Percentiles rank a stretch among this genome's conserved stretches.
These are phyloP conservation scores for Onthophagus taurus DNA, from an alignment of 1,140 invertebrate species.

Conservation along the genomic window DNA sequence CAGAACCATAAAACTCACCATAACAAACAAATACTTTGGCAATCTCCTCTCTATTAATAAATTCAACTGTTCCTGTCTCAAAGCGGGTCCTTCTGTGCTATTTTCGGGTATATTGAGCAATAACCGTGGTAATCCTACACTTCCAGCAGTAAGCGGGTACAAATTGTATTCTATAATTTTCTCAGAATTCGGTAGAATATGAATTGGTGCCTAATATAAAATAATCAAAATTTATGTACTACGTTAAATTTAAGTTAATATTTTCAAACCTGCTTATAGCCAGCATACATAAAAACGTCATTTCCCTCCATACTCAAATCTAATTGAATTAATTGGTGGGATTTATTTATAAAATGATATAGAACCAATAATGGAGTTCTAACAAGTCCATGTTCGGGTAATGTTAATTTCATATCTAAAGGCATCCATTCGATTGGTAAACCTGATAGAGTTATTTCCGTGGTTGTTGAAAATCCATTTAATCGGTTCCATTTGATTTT, in stretches of 20 bases:
- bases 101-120: conserved; percentile 46
- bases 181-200: conserved; percentile 51
- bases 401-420: conserved; percentile 58
- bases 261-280: conserved; percentile 69
- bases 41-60: conserved; percentile 42
- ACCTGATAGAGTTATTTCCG: conserved; percentile 45
- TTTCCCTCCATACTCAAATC: conserved; percentile 67
- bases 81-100: conserved; percentile 34
- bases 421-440: conserved; percentile 55
- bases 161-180: conserved; percentile 59
- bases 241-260: conserved; percentile 5
- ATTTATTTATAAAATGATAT: conserved; percentile 65
- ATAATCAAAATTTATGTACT: background rate
- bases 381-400: conserved; percentile 66
- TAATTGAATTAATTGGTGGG: conserved; percentile 59
- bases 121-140: conserved; percentile 57
- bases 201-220: conserved; percentile 39
- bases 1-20: conserved; percentile 37
- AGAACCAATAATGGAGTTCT: conserved; percentile 57
- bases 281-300: conserved; percentile 84
- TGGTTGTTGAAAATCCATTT: conserved; percentile 36
- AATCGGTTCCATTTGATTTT: conserved; percentile 57
- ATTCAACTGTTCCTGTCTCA: conserved; percentile 40
- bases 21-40: conserved; percentile 50
- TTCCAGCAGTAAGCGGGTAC: conserved; percentile 61